Evolutionary conservation across 2,888 invertebrate genomes (phyloP).

Genomic region (Alloplasta piceator): DNA sequence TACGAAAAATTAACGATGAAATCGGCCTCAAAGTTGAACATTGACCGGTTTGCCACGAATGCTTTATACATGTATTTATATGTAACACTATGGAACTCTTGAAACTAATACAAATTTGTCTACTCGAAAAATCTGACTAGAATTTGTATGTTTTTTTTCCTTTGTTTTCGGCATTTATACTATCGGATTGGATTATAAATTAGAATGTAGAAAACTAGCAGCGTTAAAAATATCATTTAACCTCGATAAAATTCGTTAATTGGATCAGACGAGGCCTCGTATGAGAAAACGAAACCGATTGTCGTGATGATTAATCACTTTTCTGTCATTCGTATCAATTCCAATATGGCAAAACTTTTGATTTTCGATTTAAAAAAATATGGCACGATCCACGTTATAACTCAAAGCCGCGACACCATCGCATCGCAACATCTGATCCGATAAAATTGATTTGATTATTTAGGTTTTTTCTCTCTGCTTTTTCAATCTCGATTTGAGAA

Average conservation of each 20-base stretch:
- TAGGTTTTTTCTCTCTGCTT: constrained; percentile 13
- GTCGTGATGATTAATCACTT: too few relatives aligned
- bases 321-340: neutral
- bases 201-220: constrained; percentile 53
- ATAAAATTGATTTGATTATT: constrained; percentile 1
- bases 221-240: constrained; percentile 35
- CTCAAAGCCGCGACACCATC: neutral
- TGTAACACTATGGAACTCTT: constrained; percentile 28
- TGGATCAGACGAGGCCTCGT: neutral
- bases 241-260: neutral
- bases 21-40: too few relatives aligned
- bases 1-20: too few relatives aligned
- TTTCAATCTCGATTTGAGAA: constrained; percentile 16
- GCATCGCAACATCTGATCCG: constrained; percentile 12
- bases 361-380: constrained; percentile 12
- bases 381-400: constrained; percentile 28
- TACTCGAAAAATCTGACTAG: constrained; percentile 64
- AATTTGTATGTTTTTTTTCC: constrained; percentile 56
- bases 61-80: too few relatives aligned
- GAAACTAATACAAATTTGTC: constrained; percentile 52
- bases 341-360: neutral
- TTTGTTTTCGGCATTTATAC: constrained; percentile 4
- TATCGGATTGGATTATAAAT: constrained; percentile 53
- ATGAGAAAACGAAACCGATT: neutral
- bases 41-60: too few relatives aligned